Conservation (phyloP, 23 tunicate genomes). For the Ciona savignyi region DNA sequence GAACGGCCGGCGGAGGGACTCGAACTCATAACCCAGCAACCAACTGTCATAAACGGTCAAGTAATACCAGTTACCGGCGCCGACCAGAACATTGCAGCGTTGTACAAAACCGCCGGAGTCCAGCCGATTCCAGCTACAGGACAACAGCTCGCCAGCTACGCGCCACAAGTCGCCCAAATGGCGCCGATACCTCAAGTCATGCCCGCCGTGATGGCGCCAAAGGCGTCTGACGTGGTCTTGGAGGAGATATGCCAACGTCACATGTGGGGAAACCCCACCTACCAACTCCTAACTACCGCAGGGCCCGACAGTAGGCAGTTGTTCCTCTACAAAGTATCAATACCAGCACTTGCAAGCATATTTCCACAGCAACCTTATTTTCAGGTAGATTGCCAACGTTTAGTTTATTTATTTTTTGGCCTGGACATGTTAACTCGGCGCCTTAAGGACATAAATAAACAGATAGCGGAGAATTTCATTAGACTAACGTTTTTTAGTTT, state of each 20-base stretch:
- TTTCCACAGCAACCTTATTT: constrained; percentile 78
- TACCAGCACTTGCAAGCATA: constrained; percentile 69
- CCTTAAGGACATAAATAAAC: background rate
- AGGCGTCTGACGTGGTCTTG: constrained; percentile 36
- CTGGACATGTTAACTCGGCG: background rate
- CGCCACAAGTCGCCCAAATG: constrained; percentile 17
- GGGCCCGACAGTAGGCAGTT: constrained; percentile 65
- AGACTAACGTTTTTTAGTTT: no score
- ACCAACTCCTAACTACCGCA: constrained; percentile 77
- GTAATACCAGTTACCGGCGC: constrained; percentile 2
- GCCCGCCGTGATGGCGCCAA: constrained; percentile 21
- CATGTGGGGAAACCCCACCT: constrained; percentile 85
- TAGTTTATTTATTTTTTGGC: no score
- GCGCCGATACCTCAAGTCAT: constrained; percentile 35
- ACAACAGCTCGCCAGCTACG: constrained; percentile 14
- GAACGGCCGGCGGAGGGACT: constrained; percentile 28
- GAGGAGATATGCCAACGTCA: constrained; percentile 75
- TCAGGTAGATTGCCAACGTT: no score
- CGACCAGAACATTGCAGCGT: background rate
- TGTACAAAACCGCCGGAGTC: constrained; percentile 30
- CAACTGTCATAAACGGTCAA: constrained; percentile 13
- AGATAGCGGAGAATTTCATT: background rate
- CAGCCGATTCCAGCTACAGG: constrained; percentile 52
- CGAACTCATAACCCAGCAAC: constrained; percentile 22
- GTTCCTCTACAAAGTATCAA: constrained; percentile 69